phyloP scores from a whole-genome alignment of 1,140 invertebrate genomes.

The Lucilia cuprina region DNA sequence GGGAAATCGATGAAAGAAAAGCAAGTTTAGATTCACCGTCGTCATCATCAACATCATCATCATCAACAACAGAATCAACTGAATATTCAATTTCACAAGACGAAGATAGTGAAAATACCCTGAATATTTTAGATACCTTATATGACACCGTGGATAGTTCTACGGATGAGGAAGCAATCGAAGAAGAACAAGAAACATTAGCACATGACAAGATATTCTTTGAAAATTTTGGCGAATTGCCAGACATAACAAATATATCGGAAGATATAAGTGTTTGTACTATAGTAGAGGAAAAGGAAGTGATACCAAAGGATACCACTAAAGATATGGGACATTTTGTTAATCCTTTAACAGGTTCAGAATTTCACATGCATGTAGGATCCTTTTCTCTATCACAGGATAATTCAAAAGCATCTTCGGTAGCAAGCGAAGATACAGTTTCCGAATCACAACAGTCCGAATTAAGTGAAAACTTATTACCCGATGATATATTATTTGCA shows the following conservation, averaged over 20 bases:
- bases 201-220: neutral
- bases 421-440: neutral
- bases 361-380: neutral
- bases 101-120: neutral
- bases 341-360: conserved; percentile 19
- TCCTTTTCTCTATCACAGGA: neutral
- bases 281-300: neutral
- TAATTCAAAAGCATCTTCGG: neutral
- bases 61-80: neutral
- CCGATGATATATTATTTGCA: neutral
- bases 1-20: too few species aligned
- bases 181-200: neutral
- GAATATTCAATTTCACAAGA: neutral
- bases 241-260: conserved; percentile 11
- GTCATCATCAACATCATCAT: neutral
- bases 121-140: neutral
- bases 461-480: neutral
- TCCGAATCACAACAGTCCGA: neutral
- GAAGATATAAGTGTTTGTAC: neutral
- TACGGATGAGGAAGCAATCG: neutral
- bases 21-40: too few species aligned
- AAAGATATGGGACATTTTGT: conserved; percentile 27
- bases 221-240: conserved; percentile 5
- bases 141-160: neutral
- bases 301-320: neutral